A percentile compares a stretch with the other conserved stretches of the same genome.
Conservation (phyloP, 2,888 invertebrate genomes). For the Matsumyia berberina region DNA sequence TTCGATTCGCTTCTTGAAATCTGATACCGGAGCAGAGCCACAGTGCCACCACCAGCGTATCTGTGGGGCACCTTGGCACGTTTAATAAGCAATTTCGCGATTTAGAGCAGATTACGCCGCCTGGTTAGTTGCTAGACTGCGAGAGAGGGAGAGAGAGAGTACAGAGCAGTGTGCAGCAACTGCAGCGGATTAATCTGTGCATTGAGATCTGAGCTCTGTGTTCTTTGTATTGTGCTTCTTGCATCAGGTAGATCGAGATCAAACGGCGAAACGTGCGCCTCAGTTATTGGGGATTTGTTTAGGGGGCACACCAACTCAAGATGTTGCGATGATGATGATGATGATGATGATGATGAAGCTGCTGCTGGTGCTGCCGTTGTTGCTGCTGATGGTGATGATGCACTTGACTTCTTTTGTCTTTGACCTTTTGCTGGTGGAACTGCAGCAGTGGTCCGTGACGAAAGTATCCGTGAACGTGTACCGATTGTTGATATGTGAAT, state of each 20-base stretch:
- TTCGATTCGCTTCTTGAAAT: slow-evolving; percentile 76
- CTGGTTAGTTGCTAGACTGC: slow-evolving; percentile 35
- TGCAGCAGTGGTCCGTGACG: slow-evolving; percentile 54
- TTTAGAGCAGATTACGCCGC: slow-evolving; percentile 75
- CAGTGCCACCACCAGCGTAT: slow-evolving; percentile 31
- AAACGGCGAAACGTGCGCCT: slow-evolving; percentile 72
- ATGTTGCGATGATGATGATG: slow-evolving; percentile 21
- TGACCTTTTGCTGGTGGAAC: slow-evolving; percentile 54
- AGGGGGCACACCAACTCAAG: slow-evolving; percentile 56
- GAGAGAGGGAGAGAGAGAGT: too few relatives aligned
- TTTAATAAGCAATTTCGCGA: slow-evolving; percentile 75
- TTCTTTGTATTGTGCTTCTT: slow-evolving; percentile 42
- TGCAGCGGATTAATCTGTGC: slow-evolving; percentile 48
- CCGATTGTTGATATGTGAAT: slow-evolving; percentile 51
- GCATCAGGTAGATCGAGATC: slow-evolving; percentile 69
- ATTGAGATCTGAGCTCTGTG: slow-evolving; percentile 43
- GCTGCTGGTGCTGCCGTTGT: slow-evolving; percentile 19
- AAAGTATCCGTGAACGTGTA: slow-evolving; percentile 51
- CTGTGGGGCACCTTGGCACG: slow-evolving; percentile 69
- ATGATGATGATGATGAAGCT: slow-evolving; percentile 16
- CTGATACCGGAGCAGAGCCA: slow-evolving; percentile 49
- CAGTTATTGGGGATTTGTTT: slow-evolving; percentile 68
- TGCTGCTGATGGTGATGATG: slow-evolving; percentile 53
- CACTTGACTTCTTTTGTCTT: slow-evolving; percentile 71
- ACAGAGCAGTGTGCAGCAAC: slow-evolving; percentile 9